Conservation (phyloP, 1,140 invertebrate species). For the Calephelis nemesis region DNA sequence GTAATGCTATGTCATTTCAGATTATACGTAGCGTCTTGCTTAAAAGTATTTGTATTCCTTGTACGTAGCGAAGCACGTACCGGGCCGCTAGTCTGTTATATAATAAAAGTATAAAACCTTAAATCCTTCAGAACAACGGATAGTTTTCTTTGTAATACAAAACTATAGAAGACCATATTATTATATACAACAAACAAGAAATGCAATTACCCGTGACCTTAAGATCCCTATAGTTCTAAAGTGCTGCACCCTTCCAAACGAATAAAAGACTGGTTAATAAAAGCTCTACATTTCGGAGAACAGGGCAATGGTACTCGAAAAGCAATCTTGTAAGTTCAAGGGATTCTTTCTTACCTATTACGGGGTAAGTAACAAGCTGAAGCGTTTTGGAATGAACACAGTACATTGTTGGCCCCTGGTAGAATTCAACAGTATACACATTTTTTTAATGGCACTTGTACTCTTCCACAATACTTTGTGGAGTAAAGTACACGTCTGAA, state of each 20-base stretch:
- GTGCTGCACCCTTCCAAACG: constrained; percentile 32
- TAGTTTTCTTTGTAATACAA: not conserved
- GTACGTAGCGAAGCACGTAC: too few relatives aligned
- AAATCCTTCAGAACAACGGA: not conserved
- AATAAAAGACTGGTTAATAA: constrained; percentile 54
- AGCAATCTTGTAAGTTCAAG: constrained; percentile 66
- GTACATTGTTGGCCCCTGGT: too few relatives aligned
- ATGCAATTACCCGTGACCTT: constrained; percentile 21
- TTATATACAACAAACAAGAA: constrained; percentile 16
- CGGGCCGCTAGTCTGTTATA: too few relatives aligned
- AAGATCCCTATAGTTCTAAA: constrained; percentile 22
- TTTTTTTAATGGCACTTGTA: too few relatives aligned
- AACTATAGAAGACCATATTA: not conserved
- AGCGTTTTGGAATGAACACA: constrained; percentile 24
- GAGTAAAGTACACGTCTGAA: too few relatives aligned
- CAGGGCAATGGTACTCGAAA: constrained; percentile 64
- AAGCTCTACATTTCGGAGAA: constrained; percentile 59
- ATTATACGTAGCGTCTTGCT: too few relatives aligned
- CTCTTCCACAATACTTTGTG: too few relatives aligned
- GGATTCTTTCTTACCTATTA: constrained; percentile 43
- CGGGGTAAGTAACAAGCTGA: constrained; percentile 30
- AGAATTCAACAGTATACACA: too few relatives aligned
- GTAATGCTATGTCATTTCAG: too few relatives aligned
- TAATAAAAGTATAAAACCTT: not conserved
- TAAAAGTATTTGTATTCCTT: too few relatives aligned